phyloP scores from a whole-genome alignment of 2,888 invertebrate genomes.

The Rhabditoides inermis region DNA sequence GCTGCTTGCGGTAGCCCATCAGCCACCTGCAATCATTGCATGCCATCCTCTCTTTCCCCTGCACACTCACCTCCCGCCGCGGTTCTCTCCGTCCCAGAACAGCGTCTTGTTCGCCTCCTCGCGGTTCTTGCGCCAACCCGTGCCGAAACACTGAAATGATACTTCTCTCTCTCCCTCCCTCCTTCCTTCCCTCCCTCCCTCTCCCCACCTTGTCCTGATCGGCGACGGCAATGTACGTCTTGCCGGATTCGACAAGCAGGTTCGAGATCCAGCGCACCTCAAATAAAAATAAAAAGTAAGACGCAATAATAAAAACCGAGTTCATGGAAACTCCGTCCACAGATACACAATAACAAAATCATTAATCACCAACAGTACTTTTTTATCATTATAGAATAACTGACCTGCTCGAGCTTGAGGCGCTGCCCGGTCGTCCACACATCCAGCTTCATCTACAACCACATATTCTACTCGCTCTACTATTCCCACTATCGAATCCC shows the following conservation, averaged over 20 bases:
- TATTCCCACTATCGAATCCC: no score
- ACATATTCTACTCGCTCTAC: no score
- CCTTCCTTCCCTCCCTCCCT: neutral
- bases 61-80: no score
- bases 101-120: conserved; percentile 38
- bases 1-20: conserved; percentile 34
- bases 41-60: no score
- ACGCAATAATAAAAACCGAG: no score
- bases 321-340: no score
- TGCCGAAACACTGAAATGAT: conserved; percentile 31
- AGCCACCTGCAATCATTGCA: no score
- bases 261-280: conserved; percentile 28
- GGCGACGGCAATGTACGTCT: conserved; percentile 37
- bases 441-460: neutral
- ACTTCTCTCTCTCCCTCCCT: neutral
- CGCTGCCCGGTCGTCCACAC: conserved; percentile 21
- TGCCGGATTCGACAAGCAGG: conserved; percentile 31
- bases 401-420: conserved; percentile 34
- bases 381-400: neutral
- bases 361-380: no score
- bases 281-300: no score
- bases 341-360: no score
- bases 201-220: conserved; percentile 40
- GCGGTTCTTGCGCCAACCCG: conserved; percentile 49
- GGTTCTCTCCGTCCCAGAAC: conserved; percentile 46